phyloP scores from a whole-genome alignment of 2,888 invertebrate genomes.

The Pristionchus exspectatus region DNA sequence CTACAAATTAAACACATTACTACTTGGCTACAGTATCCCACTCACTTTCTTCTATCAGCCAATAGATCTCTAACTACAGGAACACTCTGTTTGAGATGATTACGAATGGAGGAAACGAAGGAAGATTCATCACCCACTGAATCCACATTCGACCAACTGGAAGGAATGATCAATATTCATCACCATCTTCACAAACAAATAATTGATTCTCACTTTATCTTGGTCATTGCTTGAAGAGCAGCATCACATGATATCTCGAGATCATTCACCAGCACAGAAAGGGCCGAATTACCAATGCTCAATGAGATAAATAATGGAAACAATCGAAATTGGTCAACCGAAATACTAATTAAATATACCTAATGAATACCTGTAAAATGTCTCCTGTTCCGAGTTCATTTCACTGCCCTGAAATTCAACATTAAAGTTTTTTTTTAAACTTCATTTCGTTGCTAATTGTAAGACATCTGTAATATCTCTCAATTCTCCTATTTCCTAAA shows the following conservation, averaged over 20 bases:
- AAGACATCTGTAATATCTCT: too few species aligned
- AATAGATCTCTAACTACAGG: slow-evolving; percentile 55
- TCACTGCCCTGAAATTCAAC: slow-evolving; percentile 69
- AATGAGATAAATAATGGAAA: background rate
- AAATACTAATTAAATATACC: background rate
- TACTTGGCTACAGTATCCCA: background rate
- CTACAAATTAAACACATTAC: slow-evolving; percentile 83
- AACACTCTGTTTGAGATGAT: slow-evolving; percentile 87
- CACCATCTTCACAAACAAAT: background rate
- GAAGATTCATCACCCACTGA: slow-evolving; percentile 97
- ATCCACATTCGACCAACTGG: slow-evolving; percentile 90
- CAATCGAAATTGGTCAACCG: background rate
- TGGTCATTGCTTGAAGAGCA: slow-evolving; percentile 92
- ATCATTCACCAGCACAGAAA: slow-evolving; percentile 93
- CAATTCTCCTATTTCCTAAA: background rate
- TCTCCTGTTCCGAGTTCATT: slow-evolving; percentile 77
- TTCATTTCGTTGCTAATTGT: background rate
- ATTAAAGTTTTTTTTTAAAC: background rate
- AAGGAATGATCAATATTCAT: slow-evolving; percentile 46
- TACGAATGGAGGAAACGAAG: slow-evolving; percentile 92
- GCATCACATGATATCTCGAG: slow-evolving; percentile 95
- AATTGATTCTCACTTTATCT: slow-evolving; percentile 82
- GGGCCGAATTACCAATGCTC: slow-evolving; percentile 83
- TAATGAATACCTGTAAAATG: slow-evolving; percentile 79
- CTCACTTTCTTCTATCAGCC: slow-evolving; percentile 54